Base-by-base conservation (phyloP, 1,140 invertebrate species). In the Ylistrum balloti region DNA sequence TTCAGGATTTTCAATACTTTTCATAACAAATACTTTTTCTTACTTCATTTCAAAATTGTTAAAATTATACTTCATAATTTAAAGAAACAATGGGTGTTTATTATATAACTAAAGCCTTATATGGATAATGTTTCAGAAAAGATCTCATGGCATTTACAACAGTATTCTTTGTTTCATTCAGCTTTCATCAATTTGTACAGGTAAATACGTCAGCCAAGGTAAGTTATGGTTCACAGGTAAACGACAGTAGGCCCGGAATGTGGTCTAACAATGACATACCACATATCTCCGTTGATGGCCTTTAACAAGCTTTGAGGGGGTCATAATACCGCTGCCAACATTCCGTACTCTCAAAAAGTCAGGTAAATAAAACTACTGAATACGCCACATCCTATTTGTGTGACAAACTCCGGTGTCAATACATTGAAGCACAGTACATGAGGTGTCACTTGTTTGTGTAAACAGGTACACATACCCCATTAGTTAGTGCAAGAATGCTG, bases 311-410 rank as follows among this genome's bases (percentile, higher is more conserved):
- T 74, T 74, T 74, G 56, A 74, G 56, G 56, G n/a, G 56, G 56
- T 74, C 56, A 74, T 74, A 74, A 74, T 74, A 74, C n/a, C 22
- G n/a, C 56, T 74, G 56, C 17, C 56, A 74, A 74, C 56, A 74
- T 74, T 74, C 56, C 56, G 56, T 28, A 74, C 56, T 74, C 22
- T n/a, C 22, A 74, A 74, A 45, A 74, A 74, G 9, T 9, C n/a
- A 3, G n/a, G 56, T 74, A 74, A 74, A 74, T 74, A 74, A 74
- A 74, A 74, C 56, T 74, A 74, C 56, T 74, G 56, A 74, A 74
- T 74, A 74, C n/a, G 56, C n/a, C 56, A 74, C n/a, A n/a, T 74
- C 56, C 56, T 74, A 74, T 74, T 74, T 74, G 56, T 74, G n/a
- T 74, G 56, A 74, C 56, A 74, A 74, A 74, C 56, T 74, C 56